These are phyloP conservation scores for Pristionchus mayeri DNA, from an alignment of 2,888 invertebrate species.

Conservation along the genomic window DNA sequence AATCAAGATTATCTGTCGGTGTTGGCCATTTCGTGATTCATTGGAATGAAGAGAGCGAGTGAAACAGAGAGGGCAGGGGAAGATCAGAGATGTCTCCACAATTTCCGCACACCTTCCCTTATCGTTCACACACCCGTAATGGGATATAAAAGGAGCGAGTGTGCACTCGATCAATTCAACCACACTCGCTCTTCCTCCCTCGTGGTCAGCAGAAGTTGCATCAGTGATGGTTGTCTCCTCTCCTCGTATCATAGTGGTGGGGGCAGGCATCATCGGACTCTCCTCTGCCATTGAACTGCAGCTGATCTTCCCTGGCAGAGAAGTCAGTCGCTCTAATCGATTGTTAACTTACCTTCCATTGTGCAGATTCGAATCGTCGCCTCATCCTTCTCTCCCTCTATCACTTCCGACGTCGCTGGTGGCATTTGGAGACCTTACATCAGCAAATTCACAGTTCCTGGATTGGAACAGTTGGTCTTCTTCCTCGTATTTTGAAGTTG, in stretches of 20 bases:
- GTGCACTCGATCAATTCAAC: not conserved
- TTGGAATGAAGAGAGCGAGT: not conserved
- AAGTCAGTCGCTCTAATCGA: slow-evolving; percentile 34
- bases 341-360: not conserved
- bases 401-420: slow-evolving; percentile 75
- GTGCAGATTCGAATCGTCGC: slow-evolving; percentile 74
- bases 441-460: not conserved
- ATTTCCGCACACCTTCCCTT: slow-evolving; percentile 5
- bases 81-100: slow-evolving; percentile 3
- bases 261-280: slow-evolving; percentile 65
- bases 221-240: not conserved
- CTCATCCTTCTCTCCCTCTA: slow-evolving; percentile 74
- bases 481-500: not conserved
- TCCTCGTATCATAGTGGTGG: slow-evolving; percentile 55
- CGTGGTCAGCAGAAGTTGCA: too few relatives aligned
- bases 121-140: not conserved
- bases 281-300: slow-evolving; percentile 59
- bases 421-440: slow-evolving; percentile 75
- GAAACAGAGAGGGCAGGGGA: not conserved
- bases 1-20: not conserved
- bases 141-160: not conserved
- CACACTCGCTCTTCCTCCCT: not conserved
- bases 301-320: slow-evolving; percentile 50
- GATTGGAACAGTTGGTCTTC: not conserved
- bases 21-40: not conserved